phyloP scores from a whole-genome alignment of 2,888 invertebrate species.

The Dione vanillae region DNA sequence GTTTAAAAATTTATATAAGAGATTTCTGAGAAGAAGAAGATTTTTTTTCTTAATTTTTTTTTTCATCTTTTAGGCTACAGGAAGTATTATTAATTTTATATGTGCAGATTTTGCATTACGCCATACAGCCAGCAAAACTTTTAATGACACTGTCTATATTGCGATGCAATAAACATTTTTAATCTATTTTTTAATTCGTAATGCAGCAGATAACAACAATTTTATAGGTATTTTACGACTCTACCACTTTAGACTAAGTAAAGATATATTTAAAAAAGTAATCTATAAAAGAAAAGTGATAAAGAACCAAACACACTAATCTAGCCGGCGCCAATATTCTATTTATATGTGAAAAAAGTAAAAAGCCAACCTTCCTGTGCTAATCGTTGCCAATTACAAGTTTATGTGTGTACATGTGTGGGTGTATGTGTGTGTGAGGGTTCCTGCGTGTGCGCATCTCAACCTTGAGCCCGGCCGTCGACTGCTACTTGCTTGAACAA shows the following conservation, averaged over 20 bases:
- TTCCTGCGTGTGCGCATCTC: constrained; percentile 54
- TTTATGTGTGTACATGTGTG: constrained; percentile 48
- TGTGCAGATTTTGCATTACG: too few relatives aligned
- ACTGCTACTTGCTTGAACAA: constrained; percentile 66
- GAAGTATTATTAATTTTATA: too few relatives aligned
- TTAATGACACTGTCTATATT: too few relatives aligned
- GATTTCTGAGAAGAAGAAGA: too few relatives aligned
- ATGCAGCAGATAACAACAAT: neutral
- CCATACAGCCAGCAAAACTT: too few relatives aligned
- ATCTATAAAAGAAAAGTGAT: constrained; percentile 32
- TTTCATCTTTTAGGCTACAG: too few relatives aligned
- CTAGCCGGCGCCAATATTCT: constrained; percentile 52
- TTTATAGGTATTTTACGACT: constrained; percentile 4
- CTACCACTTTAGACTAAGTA: neutral
- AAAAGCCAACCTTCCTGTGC: constrained; percentile 77
- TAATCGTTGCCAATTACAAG: constrained; percentile 80
- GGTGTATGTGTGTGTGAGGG: constrained; percentile 50
- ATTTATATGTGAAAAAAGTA: constrained; percentile 59
- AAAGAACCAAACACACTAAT: constrained; percentile 50
- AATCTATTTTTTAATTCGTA: neutral
- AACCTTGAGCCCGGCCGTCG: constrained; percentile 79
- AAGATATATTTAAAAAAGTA: neutral
- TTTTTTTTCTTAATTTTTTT: too few relatives aligned
- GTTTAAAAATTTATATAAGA: too few relatives aligned
- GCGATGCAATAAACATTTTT: too few relatives aligned